phyloP scores from a whole-genome alignment of 2,888 invertebrate genomes.

The Xanthorhoe designata region DNA sequence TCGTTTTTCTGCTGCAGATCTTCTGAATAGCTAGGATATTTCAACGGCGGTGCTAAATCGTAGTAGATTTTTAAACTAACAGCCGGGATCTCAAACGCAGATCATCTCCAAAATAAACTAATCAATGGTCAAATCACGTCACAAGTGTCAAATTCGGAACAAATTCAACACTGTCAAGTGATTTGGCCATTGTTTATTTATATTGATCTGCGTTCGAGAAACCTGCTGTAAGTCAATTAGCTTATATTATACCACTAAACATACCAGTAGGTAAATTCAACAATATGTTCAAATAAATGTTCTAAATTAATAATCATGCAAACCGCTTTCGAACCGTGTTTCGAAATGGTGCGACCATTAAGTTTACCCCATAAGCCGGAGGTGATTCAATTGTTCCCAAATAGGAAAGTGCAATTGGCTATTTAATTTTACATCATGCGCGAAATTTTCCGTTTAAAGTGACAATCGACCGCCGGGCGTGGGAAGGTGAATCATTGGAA shows the following conservation, averaged over 20 bases:
- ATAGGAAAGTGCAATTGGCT: slow-evolving; percentile 49
- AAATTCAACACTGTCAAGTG: too few relatives aligned
- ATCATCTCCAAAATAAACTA: too few relatives aligned
- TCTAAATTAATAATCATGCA: background rate
- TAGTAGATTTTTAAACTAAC: background rate
- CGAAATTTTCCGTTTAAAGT: slow-evolving; percentile 50
- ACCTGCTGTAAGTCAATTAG: too few relatives aligned
- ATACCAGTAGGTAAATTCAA: background rate
- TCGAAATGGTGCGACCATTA: slow-evolving; percentile 43
- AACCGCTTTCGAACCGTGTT: slow-evolving; percentile 5
- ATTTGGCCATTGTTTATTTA: too few relatives aligned
- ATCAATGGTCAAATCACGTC: too few relatives aligned
- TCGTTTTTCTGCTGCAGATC: background rate
- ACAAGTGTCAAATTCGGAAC: too few relatives aligned
- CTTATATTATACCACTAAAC: too few relatives aligned
- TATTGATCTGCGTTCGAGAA: too few relatives aligned
- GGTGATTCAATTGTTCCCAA: slow-evolving; percentile 49
- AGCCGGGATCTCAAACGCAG: too few relatives aligned
- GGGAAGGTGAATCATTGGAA: slow-evolving; percentile 60
- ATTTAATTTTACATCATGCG: slow-evolving; percentile 46
- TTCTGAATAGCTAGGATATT: background rate
- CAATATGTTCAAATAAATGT: background rate
- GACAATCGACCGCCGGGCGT: slow-evolving; percentile 46
- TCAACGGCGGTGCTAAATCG: background rate
- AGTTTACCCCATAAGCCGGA: slow-evolving; percentile 42